Base-by-base conservation (phyloP, 30 jellyfish, hydroid and myxozoan species). In the Aurelia aurita region DNA sequence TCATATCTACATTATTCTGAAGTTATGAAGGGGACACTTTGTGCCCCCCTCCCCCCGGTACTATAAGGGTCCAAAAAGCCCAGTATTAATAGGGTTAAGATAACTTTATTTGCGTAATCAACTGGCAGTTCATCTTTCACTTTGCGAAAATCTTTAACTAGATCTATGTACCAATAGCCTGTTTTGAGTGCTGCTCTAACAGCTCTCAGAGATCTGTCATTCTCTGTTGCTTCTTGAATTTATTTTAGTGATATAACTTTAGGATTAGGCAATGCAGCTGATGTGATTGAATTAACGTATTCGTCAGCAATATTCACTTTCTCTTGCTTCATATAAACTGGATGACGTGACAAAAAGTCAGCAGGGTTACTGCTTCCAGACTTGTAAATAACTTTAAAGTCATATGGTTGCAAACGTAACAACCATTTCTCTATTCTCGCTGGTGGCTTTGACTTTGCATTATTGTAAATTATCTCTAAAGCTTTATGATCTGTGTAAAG, bases 331-430 rank as follows among this genome's bases (percentile, higher is more conserved):
- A 51, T 39, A 35, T 19, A 55, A 20, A 39, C 74, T 11, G 91
- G 91, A 3, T 80, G 91, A 11, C 91, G 25, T 29, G 74, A 58
- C 62, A 76, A 28, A 66, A 12, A 80, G 71, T 80, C 91, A 11
- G 91, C 60, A 15, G 58, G 76, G 54, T 80, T 62, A 28, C 65
- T 28, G 16, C 34, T 64, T 10, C 91, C 74, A 10, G 76, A 31
- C 39, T 32, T 66, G 85, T 62, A 80, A 10, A n/a, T 23, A 31
- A 80, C 45, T 23, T 21, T 27, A 35, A 61, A 61, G 19, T 80
- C 27, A 45, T 80, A 61, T 0, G 60, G 71, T 23, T 73, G 86
- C 53, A 73, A 51, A 14, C 86, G 43, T 47, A 73, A 19, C 35
- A 32, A 46, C 73, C 72, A 55, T 5, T 75, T 5, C 51, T 73